Evolutionary conservation across 2,888 invertebrate genomes (phyloP).

Genomic region (Prenolepis imparis): DNA sequence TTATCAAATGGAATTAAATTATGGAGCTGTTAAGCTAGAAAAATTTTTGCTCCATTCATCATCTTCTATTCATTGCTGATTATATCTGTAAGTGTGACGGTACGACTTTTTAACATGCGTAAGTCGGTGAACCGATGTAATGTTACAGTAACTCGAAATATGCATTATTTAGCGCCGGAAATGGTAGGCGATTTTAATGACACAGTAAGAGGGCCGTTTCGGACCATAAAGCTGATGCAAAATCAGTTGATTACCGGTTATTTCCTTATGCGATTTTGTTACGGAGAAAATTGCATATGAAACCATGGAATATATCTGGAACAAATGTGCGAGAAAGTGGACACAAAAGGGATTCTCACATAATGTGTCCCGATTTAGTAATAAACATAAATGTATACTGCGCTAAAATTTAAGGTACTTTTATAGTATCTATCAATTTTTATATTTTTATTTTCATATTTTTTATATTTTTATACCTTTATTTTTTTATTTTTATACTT

Average conservation of each 20-base stretch:
- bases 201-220: slow-evolving; percentile 30
- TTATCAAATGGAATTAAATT: background rate
- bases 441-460: too few species aligned
- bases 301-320: slow-evolving; percentile 16
- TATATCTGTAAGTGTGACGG: background rate
- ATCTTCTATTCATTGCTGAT: background rate
- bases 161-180: slow-evolving; percentile 51
- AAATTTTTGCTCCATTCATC: background rate
- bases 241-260: slow-evolving; percentile 37
- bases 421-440: too few species aligned
- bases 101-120: background rate
- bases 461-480: too few species aligned
- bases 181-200: slow-evolving; percentile 53
- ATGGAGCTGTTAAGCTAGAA: background rate
- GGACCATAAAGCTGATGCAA: slow-evolving; percentile 44
- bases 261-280: slow-evolving; percentile 16
- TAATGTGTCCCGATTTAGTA: slow-evolving; percentile 5
- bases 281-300: slow-evolving; percentile 54
- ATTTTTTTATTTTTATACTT: too few species aligned
- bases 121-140: slow-evolving; percentile 56
- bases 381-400: slow-evolving; percentile 11
- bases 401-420: too few species aligned
- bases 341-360: slow-evolving; percentile 55
- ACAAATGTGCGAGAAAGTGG: slow-evolving; percentile 28
- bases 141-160: slow-evolving; percentile 2